A percentile compares a stretch with the other conserved stretches of the same genome.
phyloP scores from a whole-genome alignment of 1,140 invertebrate species.

The Bombus terrestris region DNA sequence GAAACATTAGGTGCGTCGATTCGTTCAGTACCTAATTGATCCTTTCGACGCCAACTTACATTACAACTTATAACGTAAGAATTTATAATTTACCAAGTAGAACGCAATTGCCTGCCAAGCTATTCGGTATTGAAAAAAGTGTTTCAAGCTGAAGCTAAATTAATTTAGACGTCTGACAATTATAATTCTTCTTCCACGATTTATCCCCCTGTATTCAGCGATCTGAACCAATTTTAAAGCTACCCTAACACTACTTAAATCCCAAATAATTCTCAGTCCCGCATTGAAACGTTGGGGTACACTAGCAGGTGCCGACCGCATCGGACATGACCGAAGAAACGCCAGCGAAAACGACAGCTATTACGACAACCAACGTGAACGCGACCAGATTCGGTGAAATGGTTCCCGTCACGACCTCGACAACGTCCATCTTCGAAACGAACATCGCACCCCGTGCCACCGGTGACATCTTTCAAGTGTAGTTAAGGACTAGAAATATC shows the following conservation, averaged over 20 bases:
- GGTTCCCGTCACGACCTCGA: slow-evolving; percentile 64
- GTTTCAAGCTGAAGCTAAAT: too few relatives aligned
- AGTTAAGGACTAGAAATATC: slow-evolving; percentile 48
- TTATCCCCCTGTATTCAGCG: too few relatives aligned
- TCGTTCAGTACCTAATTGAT: background rate
- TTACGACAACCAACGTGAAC: slow-evolving; percentile 63
- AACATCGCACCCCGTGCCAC: slow-evolving; percentile 74
- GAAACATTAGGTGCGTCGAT: background rate
- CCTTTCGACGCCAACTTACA: background rate
- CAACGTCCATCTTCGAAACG: slow-evolving; percentile 74
- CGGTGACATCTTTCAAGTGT: slow-evolving; percentile 75
- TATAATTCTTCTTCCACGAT: too few relatives aligned
- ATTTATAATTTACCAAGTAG: background rate
- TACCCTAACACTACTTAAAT: too few relatives aligned
- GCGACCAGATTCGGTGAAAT: slow-evolving; percentile 60
- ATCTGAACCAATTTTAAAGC: too few relatives aligned
- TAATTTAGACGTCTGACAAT: too few relatives aligned
- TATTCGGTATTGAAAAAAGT: too few relatives aligned
- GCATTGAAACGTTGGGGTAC: background rate
- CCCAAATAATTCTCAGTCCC: background rate
- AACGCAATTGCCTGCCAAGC: too few relatives aligned
- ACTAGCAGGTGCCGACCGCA: slow-evolving; percentile 75
- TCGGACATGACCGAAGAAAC: slow-evolving; percentile 68
- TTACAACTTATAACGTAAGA: background rate
- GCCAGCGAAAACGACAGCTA: slow-evolving; percentile 40